These are phyloP conservation scores for Notodonta dromedarius DNA, from an alignment of 2,888 invertebrate genomes.

Conservation along the genomic window DNA sequence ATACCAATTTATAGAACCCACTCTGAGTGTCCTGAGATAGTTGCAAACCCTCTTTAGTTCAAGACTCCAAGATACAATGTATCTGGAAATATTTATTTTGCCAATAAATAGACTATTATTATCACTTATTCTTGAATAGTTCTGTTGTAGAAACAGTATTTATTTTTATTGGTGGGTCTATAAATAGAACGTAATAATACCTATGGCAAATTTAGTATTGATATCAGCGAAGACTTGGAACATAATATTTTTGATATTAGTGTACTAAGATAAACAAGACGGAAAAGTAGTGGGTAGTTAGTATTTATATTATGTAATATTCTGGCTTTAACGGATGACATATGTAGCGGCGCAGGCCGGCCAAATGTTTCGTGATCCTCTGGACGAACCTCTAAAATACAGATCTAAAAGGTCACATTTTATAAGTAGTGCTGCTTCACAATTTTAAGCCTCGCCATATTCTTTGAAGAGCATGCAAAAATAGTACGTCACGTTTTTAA, in stretches of 20 bases:
- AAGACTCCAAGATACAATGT: too few species aligned
- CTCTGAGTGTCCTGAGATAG: too few species aligned
- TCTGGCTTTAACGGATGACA: constrained; percentile 19
- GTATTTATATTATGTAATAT: constrained; percentile 36
- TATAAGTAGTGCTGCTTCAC: constrained; percentile 4
- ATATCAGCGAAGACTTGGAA: too few species aligned
- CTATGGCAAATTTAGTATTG: too few species aligned
- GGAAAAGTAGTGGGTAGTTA: constrained; percentile 29
- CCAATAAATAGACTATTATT: too few species aligned
- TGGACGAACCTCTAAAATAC: constrained; percentile 18
- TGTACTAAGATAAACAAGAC: not conserved
- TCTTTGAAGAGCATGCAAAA: constrained; percentile 19
- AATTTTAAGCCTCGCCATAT: constrained; percentile 23
- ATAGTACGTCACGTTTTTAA: constrained; percentile 29
- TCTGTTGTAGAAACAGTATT: too few species aligned
- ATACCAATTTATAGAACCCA: too few species aligned
- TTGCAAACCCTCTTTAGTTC: too few species aligned
- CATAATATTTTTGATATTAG: not conserved
- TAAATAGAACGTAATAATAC: too few species aligned
- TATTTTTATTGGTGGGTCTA: too few species aligned
- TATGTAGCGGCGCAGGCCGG: constrained; percentile 10
- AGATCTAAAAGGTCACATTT: constrained; percentile 11
- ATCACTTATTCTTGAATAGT: too few species aligned
- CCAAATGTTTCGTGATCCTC: constrained; percentile 17
- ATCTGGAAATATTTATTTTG: too few species aligned